Evolutionary conservation across 1,140 invertebrate genomes (phyloP).

Genomic region (Drosophila paulistorum): DNA sequence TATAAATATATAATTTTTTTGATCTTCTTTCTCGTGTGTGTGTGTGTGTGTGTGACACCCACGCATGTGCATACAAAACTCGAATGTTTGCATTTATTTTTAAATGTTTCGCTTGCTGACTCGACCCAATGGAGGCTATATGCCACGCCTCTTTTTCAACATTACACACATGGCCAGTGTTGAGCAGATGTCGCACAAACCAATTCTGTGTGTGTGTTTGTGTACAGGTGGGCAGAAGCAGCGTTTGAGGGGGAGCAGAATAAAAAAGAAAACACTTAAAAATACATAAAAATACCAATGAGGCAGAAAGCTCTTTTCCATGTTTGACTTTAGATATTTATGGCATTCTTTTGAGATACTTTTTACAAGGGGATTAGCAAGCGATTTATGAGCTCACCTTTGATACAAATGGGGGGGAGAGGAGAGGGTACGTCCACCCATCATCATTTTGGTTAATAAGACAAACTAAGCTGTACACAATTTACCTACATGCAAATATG

Average conservation of each 20-base stretch:
- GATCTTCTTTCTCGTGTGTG: not conserved
- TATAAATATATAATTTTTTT: constrained; percentile 5
- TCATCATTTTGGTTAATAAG: constrained; percentile 47
- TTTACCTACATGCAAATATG: not conserved
- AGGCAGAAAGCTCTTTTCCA: constrained; percentile 13
- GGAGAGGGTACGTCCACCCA: constrained; percentile 22
- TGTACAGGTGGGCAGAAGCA: constrained; percentile 59
- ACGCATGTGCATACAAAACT: not conserved
- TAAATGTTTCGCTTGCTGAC: constrained; percentile 46
- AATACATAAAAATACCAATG: constrained; percentile 80
- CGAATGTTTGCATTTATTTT: constrained; percentile 44
- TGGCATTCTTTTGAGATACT: constrained; percentile 38
- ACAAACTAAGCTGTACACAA: not conserved
- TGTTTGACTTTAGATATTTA: constrained; percentile 33
- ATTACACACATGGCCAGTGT: not conserved
- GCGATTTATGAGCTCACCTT: constrained; percentile 64
- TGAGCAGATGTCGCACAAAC: constrained; percentile 25
- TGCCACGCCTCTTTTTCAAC: constrained; percentile 56
- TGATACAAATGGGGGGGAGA: not conserved
- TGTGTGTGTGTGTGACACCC: not conserved
- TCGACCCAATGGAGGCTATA: constrained; percentile 55
- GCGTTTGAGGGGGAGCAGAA: not conserved
- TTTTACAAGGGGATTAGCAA: constrained; percentile 62
- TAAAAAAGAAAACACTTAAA: constrained; percentile 68
- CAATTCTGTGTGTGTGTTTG: not conserved